Base-by-base conservation (phyloP, 2,888 invertebrate species). In the Melanophora roralis region DNA sequence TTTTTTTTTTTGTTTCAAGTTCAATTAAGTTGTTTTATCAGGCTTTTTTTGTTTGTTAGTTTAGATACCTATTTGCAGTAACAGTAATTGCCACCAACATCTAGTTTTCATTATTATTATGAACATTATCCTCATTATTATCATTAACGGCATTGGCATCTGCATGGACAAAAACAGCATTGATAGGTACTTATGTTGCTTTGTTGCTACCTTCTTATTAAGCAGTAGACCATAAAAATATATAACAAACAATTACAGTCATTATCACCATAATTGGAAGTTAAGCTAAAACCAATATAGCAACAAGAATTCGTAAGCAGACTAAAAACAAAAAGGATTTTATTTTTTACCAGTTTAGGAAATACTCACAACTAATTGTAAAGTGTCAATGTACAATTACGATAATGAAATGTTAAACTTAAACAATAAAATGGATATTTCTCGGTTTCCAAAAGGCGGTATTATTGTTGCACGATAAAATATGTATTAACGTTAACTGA, bases 361-460 rank as follows among this genome's bases (percentile, higher is more conserved):
- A 43, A 57, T 47, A 55, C 75, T 43, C 60, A 38, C n/a, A 69
- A 57, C 71, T 55, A 75, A 79, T 72, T 76, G 72, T 45, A 38
- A 75, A 76, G 75, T 76, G 80, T 80, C 80, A 80, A 64, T 64
- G 67, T 76, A 80, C 80, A 80, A 80, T 80, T 80, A 80, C 23
- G 68, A 76, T 57, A 45, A 80, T n/a, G n/a, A 64, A 76, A 68
- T 62, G 45, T 71, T 16, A 67, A 65, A 67, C 36, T 27, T 60
- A 27, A 68, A 62, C 36, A 68, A 47, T 36, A 55, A 69, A 55
- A 69, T n/a, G n/a, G 68, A 49, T 76, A 49, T 49, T 59, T 69
- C 19, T 27, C 49, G 34, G 43, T 64, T 76, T 72, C 62, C 62
- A 43, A 43, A 49, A n/a, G 38, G 16, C 34, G 40, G 45, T 71